Conservation (phyloP, 2,888 invertebrate genomes). For the Cabera pusaria region DNA sequence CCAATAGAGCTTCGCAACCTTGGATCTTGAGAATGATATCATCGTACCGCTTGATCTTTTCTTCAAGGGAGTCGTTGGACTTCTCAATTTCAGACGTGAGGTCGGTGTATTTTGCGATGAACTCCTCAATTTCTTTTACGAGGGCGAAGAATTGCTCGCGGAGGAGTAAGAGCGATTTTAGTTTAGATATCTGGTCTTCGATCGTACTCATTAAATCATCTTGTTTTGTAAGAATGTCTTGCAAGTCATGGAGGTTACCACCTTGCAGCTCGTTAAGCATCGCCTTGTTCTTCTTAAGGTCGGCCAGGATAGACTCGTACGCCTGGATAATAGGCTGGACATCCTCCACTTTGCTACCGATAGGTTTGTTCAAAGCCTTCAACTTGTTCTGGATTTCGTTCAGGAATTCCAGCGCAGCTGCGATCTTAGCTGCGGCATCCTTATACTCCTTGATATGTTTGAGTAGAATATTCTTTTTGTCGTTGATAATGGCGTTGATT, state of each 20-base stretch:
- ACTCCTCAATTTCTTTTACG: constrained; percentile 93
- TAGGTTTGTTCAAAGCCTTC: constrained; percentile 91
- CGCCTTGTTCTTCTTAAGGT: constrained; percentile 90
- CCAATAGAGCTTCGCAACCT: constrained; percentile 94
- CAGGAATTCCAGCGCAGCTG: constrained; percentile 91
- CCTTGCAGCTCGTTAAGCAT: constrained; percentile 91
- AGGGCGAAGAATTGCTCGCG: constrained; percentile 95
- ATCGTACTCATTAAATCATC: constrained; percentile 93
- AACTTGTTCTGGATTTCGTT: constrained; percentile 92
- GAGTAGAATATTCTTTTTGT: constrained; percentile 88
- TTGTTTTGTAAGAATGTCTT: constrained; percentile 90
- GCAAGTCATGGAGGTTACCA: constrained; percentile 90
- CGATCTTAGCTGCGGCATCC: constrained; percentile 90
- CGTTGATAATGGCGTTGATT: constrained; percentile 89
- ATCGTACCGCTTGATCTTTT: constrained; percentile 94
- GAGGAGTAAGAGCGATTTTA: constrained; percentile 90
- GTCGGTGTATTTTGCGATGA: constrained; percentile 93
- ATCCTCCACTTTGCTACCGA: constrained; percentile 94
- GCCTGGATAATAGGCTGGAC: constrained; percentile 91
- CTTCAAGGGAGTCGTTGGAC: constrained; percentile 91
- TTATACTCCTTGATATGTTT: constrained; percentile 92
- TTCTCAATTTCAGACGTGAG: constrained; percentile 93
- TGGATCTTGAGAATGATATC: constrained; percentile 93
- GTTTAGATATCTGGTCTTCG: constrained; percentile 92
- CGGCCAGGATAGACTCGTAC: constrained; percentile 90